Conservation (phyloP, 2,797 vertebrate genomes). For the Myripristis jacobus region DNA sequence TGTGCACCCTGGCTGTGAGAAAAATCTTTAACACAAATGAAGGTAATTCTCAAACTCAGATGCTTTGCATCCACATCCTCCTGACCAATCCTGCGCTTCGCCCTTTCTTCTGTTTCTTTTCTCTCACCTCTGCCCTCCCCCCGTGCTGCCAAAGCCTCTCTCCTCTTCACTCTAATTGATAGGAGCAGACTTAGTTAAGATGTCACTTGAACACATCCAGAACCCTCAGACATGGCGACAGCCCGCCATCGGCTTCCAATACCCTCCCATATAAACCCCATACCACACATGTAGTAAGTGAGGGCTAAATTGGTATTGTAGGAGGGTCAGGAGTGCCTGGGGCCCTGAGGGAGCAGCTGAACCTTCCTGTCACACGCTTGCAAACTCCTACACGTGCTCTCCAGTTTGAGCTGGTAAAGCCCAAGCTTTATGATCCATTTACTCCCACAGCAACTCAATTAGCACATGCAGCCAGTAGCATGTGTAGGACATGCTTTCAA, state of each 20-base stretch:
- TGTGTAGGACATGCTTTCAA: slow-evolving; percentile 35
- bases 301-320: slow-evolving; percentile 79
- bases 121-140: slow-evolving; percentile 62
- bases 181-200: slow-evolving; percentile 83
- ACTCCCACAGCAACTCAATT: slow-evolving; percentile 63
- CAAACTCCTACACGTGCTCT: slow-evolving; percentile 34
- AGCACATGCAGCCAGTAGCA: slow-evolving; percentile 48
- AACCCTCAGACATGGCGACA: slow-evolving; percentile 58
- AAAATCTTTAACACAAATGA: background rate
- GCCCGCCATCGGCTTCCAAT: slow-evolving; percentile 63
- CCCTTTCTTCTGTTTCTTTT: background rate
- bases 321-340: slow-evolving; percentile 69
- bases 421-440: slow-evolving; percentile 46
- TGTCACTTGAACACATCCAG: slow-evolving; percentile 80
- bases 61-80: slow-evolving; percentile 11
- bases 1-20: background rate
- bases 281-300: slow-evolving; percentile 59
- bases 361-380: slow-evolving; percentile 72
- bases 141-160: slow-evolving; percentile 27
- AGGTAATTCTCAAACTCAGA: background rate
- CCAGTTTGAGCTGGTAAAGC: slow-evolving; percentile 44
- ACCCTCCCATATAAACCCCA: slow-evolving; percentile 13
- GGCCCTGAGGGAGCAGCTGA: slow-evolving; percentile 68
- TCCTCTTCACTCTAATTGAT: slow-evolving; percentile 79
- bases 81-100: background rate